Conservation (phyloP, 1,140 invertebrate species). For the Rhopalosiphum padi region DNA sequence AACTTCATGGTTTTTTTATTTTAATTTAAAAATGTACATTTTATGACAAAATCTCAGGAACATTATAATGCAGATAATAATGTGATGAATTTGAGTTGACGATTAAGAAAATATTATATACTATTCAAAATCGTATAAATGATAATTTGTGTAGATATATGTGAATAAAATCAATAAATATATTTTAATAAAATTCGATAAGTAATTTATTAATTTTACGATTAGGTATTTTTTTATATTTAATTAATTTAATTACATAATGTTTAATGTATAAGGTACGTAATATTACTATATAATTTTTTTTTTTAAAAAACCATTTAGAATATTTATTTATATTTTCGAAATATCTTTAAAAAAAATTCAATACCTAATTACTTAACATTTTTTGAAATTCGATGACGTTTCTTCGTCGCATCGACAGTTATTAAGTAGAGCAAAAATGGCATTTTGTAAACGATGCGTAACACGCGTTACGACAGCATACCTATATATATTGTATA, state of each 20-base stretch:
- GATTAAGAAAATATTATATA: not conserved
- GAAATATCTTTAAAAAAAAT: not conserved
- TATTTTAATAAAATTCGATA: not conserved
- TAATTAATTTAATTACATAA: not conserved
- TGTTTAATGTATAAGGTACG: not conserved
- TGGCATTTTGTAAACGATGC: not conserved
- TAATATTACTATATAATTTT: not conserved
- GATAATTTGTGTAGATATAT: too few relatives aligned
- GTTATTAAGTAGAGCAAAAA: conserved; percentile 12
- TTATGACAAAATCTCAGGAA: too few relatives aligned
- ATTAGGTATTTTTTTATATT: not conserved
- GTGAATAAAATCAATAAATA: not conserved
- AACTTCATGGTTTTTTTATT: not conserved
- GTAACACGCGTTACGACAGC: not conserved
- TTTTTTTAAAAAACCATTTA: too few relatives aligned
- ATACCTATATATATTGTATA: not conserved
- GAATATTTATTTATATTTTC: too few relatives aligned
- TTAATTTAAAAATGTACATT: not conserved
- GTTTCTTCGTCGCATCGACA: not conserved
- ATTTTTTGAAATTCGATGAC: not conserved
- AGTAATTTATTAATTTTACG: not conserved
- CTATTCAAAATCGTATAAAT: not conserved
- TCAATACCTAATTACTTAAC: not conserved
- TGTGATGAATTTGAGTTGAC: not conserved
- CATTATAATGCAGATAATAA: too few relatives aligned